A percentile compares a stretch with the other conserved stretches of the same genome.
These are phyloP conservation scores for Andrena cerasifolii DNA, from an alignment of 1,140 invertebrate species.

Conservation along the genomic window DNA sequence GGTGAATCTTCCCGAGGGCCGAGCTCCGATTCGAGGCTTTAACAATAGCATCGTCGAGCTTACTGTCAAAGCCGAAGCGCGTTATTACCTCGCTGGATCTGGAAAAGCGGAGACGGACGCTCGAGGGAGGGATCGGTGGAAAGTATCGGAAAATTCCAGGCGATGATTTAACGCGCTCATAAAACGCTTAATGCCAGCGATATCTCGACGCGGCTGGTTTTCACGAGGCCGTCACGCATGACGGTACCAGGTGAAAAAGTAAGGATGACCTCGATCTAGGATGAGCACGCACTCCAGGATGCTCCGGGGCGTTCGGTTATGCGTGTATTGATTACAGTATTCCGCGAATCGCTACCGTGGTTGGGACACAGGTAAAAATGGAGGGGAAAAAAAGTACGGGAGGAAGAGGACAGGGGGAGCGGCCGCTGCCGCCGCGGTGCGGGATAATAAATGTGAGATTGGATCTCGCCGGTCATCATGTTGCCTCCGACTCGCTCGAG, in stretches of 20 bases:
- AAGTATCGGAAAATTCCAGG: neutral
- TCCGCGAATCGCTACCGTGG: constrained; percentile 28
- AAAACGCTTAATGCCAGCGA: neutral
- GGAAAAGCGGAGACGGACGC: no score
- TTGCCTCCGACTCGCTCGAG: constrained; percentile 59
- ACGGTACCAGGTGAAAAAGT: neutral
- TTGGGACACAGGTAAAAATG: neutral
- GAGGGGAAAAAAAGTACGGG: neutral
- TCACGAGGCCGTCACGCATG: constrained; percentile 30
- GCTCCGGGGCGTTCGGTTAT: constrained; percentile 22
- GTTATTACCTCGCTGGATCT: no score
- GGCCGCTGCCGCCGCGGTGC: constrained; percentile 6
- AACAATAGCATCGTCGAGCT: no score
- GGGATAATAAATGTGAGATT: constrained; percentile 73
- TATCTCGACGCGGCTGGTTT: neutral
- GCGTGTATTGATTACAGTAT: constrained; percentile 52
- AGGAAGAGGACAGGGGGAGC: neutral
- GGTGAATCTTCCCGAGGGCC: no score
- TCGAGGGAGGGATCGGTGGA: no score
- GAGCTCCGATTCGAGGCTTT: no score
- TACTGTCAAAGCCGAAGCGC: no score
- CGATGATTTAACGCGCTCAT: neutral
- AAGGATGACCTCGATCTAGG: constrained; percentile 52
- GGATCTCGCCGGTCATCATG: constrained; percentile 60
- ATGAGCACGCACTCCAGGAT: constrained; percentile 30